Conservation (phyloP, 1,140 invertebrate genomes). For the Zaprionus inermis region DNA sequence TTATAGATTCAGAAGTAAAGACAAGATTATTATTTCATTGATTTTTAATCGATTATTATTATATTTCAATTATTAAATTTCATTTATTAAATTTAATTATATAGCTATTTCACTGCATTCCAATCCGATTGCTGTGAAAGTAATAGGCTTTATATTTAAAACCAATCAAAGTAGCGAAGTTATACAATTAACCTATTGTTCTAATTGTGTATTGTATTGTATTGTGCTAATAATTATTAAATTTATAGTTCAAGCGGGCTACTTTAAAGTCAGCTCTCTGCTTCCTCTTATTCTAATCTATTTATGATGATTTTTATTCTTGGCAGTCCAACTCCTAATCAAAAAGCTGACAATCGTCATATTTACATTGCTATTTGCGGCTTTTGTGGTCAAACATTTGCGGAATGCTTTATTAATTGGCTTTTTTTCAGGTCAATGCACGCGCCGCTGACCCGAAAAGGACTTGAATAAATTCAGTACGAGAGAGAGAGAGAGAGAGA, state of each 20-base stretch:
- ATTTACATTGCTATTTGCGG: conserved; percentile 52
- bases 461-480: background rate
- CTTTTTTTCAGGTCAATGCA: conserved; percentile 59
- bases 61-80: too few species aligned
- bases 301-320: background rate
- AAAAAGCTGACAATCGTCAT: conserved; percentile 8
- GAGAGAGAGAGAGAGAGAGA: background rate
- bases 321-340: conserved; percentile 12
- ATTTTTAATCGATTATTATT: too few species aligned
- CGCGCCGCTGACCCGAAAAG: conserved; percentile 21
- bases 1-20: too few species aligned
- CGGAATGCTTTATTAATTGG: conserved; percentile 60
- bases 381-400: conserved; percentile 41
- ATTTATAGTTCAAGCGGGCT: background rate
- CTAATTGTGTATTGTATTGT: too few species aligned
- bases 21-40: too few species aligned
- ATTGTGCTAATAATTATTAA: too few species aligned
- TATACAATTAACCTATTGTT: too few species aligned
- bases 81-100: too few species aligned
- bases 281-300: background rate
- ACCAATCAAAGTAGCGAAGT: too few species aligned
- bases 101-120: too few species aligned
- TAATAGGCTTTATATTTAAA: too few species aligned
- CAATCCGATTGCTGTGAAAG: too few species aligned
- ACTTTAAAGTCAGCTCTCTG: background rate